A percentile compares a stretch with the other conserved stretches of the same genome.
Conservation (phyloP, 1,140 invertebrate genomes). For the Schmidtea mediterranea region DNA sequence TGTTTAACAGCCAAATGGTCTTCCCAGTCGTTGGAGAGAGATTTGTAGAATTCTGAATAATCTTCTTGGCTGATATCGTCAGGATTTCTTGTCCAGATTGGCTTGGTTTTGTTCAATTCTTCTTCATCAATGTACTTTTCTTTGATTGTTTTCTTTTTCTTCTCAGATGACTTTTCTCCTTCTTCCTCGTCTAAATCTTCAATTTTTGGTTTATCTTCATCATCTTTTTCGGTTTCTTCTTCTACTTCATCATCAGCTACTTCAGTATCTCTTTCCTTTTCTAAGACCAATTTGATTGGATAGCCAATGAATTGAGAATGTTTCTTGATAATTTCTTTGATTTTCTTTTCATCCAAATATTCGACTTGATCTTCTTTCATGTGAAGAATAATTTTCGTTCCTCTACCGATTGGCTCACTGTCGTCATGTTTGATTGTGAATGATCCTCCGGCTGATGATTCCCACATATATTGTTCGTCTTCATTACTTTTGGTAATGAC, state of each 20-base stretch:
- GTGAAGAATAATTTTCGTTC: too few species aligned
- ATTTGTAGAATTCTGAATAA: slow-evolving; percentile 97
- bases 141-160: slow-evolving; percentile 59
- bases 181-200: too few species aligned
- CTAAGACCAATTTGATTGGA: too few species aligned
- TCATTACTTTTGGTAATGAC: slow-evolving; percentile 83
- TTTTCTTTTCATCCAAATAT: too few species aligned
- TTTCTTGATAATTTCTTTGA: slow-evolving; percentile 28
- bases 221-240: slow-evolving; percentile 28
- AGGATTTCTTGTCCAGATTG: slow-evolving; percentile 87
- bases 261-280: too few species aligned
- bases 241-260: slow-evolving; percentile 31
- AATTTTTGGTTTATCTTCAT: slow-evolving; percentile 43
- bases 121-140: slow-evolving; percentile 93
- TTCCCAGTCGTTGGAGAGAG: slow-evolving; percentile 79
- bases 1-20: slow-evolving; percentile 95
- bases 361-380: too few species aligned
- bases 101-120: slow-evolving; percentile 95
- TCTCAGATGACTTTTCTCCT: slow-evolving; percentile 46
- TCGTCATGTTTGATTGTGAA: slow-evolving; percentile 49
- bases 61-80: slow-evolving; percentile 90
- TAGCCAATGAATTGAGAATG: too few species aligned
- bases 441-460: slow-evolving; percentile 65
- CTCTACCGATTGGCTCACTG: slow-evolving; percentile 46
- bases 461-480: slow-evolving; percentile 73